These are phyloP conservation scores for Lytechinus variegatus DNA, from an alignment of 35 echinoderm and acorn worm genomes.

Conservation along the genomic window DNA sequence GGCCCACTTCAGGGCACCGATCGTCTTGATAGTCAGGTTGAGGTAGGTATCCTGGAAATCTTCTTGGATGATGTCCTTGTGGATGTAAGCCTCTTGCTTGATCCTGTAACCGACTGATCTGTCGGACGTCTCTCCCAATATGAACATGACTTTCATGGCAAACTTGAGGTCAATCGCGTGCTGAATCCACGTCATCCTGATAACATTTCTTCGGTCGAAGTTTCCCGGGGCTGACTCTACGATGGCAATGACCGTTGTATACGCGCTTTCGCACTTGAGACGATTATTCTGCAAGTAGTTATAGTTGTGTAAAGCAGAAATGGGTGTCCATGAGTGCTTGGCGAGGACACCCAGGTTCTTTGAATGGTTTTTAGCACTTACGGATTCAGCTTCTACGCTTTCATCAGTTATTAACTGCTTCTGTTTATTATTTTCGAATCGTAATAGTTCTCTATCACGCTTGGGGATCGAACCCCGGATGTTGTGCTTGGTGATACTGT, in stretches of 20 bases:
- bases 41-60: constrained; percentile 82
- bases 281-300: background rate
- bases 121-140: constrained; percentile 28
- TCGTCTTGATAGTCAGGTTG: constrained; percentile 80
- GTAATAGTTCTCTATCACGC: background rate
- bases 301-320: background rate
- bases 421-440: background rate
- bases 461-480: background rate
- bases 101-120: background rate
- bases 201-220: constrained; percentile 15
- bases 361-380: background rate
- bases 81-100: constrained; percentile 51
- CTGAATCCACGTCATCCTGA: constrained; percentile 9
- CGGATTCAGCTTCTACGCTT: background rate
- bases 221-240: background rate
- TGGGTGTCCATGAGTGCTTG: background rate
- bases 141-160: constrained; percentile 44
- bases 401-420: background rate
- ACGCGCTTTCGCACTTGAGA: background rate
- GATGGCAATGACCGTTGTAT: background rate
- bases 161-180: background rate
- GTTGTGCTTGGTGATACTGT: background rate
- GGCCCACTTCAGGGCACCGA: constrained; percentile 89
- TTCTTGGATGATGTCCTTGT: constrained; percentile 81
- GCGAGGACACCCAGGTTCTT: background rate